Conservation (phyloP, 2,888 invertebrate genomes). For the Imbricaverruca yamaguchii region DNA sequence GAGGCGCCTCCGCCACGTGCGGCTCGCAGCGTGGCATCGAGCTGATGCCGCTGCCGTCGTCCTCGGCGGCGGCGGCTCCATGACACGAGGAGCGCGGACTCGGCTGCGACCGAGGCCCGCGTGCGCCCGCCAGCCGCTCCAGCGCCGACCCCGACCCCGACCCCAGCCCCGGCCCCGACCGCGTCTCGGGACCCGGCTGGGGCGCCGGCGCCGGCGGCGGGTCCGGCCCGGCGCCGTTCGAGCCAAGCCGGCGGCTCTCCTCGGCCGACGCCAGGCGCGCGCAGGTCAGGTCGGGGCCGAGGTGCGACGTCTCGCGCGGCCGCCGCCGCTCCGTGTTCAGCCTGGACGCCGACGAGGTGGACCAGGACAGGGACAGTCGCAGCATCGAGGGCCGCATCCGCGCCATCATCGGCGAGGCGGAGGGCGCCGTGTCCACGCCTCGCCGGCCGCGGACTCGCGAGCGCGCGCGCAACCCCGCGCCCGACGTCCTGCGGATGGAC, state of each 20-base stretch:
- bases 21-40: neutral
- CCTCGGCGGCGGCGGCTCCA: neutral
- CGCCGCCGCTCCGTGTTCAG: neutral
- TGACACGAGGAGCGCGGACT: neutral
- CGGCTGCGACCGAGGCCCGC: neutral
- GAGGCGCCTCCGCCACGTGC: neutral
- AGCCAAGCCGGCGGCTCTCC: neutral
- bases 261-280: neutral
- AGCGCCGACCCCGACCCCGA: too few species aligned
- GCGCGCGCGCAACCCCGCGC: constrained; percentile 47
- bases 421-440: constrained; percentile 23
- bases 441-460: neutral
- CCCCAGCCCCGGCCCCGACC: too few species aligned
- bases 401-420: constrained; percentile 31
- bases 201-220: neutral
- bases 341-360: neutral
- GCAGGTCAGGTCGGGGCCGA: neutral
- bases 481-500: constrained; percentile 68
- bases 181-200: too few species aligned
- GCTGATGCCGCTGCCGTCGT: neutral
- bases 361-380: constrained; percentile 24
- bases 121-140: neutral
- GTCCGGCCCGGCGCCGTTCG: neutral
- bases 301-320: neutral
- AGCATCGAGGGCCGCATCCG: constrained; percentile 31